Conservation (phyloP, 2,113 vertebrate genomes). For the Rhombomys opimus region DNA sequence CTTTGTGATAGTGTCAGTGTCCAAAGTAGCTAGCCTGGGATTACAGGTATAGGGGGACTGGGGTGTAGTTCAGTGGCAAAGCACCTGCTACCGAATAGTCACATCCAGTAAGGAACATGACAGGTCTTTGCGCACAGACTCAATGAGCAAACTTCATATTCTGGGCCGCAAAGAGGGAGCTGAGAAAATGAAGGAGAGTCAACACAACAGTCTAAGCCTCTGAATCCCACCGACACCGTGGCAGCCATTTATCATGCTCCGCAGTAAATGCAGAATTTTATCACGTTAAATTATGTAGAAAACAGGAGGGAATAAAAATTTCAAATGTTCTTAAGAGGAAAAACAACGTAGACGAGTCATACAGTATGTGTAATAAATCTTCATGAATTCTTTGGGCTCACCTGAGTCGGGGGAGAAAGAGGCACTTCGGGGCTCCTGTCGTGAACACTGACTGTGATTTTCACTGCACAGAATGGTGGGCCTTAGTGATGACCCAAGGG, state of each 20-base stretch:
- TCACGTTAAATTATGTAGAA: not conserved
- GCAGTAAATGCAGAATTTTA: not conserved
- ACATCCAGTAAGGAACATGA: not conserved
- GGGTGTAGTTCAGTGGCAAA: no score
- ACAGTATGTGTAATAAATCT: not conserved
- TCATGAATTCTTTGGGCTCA: not conserved
- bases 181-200: not conserved
- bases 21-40: not conserved
- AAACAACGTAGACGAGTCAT: not conserved
- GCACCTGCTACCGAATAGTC: not conserved
- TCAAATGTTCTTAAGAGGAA: not conserved
- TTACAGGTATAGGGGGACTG: not conserved
- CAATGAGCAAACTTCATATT: not conserved
- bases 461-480: not conserved
- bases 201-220: not conserved
- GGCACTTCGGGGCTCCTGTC: not conserved
- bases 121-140: not conserved
- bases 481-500: not conserved
- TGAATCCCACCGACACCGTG: not conserved
- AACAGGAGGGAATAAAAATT: slow-evolving; percentile 16
- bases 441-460: not conserved
- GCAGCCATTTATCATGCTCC: not conserved
- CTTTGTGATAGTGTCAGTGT: not conserved
- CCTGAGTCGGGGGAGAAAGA: not conserved
- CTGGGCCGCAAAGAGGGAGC: not conserved